A percentile compares a stretch with the other conserved stretches of the same genome.
phyloP scores from a whole-genome alignment of 1,140 invertebrate genomes.

The Rhizoglyphus robini region DNA sequence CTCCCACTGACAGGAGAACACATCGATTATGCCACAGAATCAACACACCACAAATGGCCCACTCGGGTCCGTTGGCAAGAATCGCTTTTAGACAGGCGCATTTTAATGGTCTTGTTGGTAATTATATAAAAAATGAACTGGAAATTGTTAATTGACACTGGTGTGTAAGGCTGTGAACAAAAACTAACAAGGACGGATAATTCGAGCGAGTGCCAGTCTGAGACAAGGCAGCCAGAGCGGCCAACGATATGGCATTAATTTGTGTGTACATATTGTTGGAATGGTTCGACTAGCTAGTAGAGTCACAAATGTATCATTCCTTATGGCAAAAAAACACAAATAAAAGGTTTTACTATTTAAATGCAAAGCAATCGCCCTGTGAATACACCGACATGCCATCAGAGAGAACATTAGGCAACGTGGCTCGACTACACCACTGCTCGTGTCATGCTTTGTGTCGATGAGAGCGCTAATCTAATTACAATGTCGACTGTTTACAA shows the following conservation, averaged over 20 bases:
- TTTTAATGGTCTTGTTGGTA: background rate
- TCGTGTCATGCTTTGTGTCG: background rate
- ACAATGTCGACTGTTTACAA: conserved; percentile 10
- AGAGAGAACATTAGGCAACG: background rate
- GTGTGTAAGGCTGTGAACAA: background rate
- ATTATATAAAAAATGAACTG: conserved; percentile 8
- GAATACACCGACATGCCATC: too few relatives aligned
- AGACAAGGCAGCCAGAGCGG: background rate
- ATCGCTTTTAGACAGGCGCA: background rate
- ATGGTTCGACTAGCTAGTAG: too few relatives aligned
- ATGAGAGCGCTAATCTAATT: conserved; percentile 6
- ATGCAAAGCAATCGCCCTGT: background rate
- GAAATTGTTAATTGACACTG: background rate
- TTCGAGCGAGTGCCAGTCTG: background rate
- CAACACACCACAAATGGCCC: background rate
- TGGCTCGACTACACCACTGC: background rate
- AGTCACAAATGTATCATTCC: too few relatives aligned
- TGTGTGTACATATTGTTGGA: conserved; percentile 5
- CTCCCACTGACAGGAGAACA: background rate
- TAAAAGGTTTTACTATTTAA: conserved; percentile 15
- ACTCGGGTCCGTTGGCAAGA: background rate
- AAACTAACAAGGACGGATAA: background rate
- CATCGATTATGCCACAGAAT: background rate
- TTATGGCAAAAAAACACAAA: conserved; percentile 6
- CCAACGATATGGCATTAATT: conserved; percentile 1